Evolutionary conservation across 2,797 vertebrate species (phyloP), one percentile per base, ranked within the genome.

Genomic region (Ctenopoma kingsleyae): DNA sequence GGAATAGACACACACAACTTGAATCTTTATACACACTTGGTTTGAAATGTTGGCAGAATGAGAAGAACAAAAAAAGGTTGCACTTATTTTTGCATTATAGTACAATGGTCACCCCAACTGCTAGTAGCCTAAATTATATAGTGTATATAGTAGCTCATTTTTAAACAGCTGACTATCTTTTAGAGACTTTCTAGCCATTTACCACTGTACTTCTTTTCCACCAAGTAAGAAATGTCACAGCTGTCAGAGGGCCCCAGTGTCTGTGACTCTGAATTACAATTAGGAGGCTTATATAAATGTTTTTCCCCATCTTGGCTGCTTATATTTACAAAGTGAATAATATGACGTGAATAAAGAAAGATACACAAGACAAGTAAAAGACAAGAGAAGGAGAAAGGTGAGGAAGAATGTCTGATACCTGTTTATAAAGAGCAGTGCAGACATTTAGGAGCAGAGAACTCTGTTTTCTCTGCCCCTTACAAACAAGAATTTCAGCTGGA

Each of bases 401-500:
- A 47, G 63, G 57, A 6, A 16, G 11, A 44, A 12, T 54, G 71
- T 70, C 69, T 65, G 47, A 75, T 74, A 51, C 47, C 32, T 75
- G 66, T 71, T 76, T 72, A 54, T 46, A 49, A 80, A 75, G 61
- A 83, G 46, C 61, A 65, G 73, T 54, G 17, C 67, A 65, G 64
- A 79, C 55, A 51, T 68, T 70, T 22, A 43, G 65, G 43, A 67
- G 76, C n/a, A 60, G 56, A 71, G 64, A 67, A 48, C 63, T 22
- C 66, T 80, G 80, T 78, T 83, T 82, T 76, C 78, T 75, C 77
- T 82, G 75, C 71, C 77, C 78, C 76, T 83, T 61, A 40, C 79
- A 76, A 70, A 80, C 71, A 87, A 68, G 84, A 84, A 87, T 86
- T 78, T 86, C 82, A 89, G 85, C 81, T 67, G 52, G 69, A 75